Conservation (phyloP, 2,113 vertebrate genomes). For the Puntigrus tetrazona region DNA sequence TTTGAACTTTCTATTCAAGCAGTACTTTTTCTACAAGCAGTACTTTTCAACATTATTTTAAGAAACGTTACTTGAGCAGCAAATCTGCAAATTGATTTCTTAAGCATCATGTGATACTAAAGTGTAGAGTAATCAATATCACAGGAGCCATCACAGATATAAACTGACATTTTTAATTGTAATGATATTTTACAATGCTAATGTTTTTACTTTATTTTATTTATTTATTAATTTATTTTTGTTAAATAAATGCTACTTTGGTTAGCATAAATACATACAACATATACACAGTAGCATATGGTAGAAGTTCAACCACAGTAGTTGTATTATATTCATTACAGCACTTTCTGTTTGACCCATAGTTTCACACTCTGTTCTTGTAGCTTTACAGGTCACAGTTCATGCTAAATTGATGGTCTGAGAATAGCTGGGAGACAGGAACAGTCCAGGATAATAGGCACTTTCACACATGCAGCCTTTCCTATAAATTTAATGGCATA, state of each 20-base stretch:
- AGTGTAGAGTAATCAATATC: too few species aligned
- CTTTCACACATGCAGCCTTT: neutral
- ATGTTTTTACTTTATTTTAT: neutral
- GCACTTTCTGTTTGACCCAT: neutral
- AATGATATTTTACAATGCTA: neutral
- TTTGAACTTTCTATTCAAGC: neutral
- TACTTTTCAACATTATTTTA: neutral
- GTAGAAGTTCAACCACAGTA: neutral
- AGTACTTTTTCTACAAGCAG: neutral
- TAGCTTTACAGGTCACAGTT: constrained; percentile 13
- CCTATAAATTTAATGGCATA: neutral
- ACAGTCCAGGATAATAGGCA: neutral
- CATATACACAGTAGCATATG: neutral
- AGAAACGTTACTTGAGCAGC: neutral
- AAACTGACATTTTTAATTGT: neutral
- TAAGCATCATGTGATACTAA: neutral
- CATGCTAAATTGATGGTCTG: neutral
- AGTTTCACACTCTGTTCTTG: neutral
- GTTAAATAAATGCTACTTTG: neutral
- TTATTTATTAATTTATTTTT: too few species aligned
- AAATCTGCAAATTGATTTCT: neutral
- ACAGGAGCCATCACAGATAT: neutral
- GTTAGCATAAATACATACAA: neutral
- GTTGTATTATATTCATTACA: neutral
- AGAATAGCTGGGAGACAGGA: neutral